Base-by-base conservation (phyloP, 2,113 vertebrate species). In the Trematocara zebra region DNA sequence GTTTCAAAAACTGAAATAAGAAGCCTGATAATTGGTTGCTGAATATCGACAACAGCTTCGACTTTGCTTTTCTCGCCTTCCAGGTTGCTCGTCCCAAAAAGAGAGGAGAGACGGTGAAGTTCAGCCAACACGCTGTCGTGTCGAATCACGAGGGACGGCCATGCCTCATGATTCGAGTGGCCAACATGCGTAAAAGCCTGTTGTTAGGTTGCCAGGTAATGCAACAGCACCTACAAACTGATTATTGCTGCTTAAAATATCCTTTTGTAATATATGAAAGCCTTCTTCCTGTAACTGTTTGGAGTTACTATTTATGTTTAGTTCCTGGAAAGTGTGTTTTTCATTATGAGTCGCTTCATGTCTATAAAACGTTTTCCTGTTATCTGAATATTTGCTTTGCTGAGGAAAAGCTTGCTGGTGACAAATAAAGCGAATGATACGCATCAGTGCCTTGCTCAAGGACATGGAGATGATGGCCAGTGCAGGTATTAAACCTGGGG, bases 11-110 rank as follows among this genome's bases (percentile, higher is more conserved):
- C 1, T 61, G 11, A 59, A 35, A 64, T 35, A 11, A 35, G 15
- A 31, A 0, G 2, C 8, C 6, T 11, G 52, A 79, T 78, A 15
- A 28, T 78, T 61, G 31, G 64, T 67, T 26, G 7, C 5, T 5
- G 2, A 51, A 67, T 51, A 5, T 82, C 7, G 2, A 67, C 35
- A 3, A 11, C 12, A 15, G 9, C 17, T 54, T 40, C 2, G 47
- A 1, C 35, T 37, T 11, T 26, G 28, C 47, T 81, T 81, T 35
- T 18, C 20, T 67, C 3, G 3, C 10, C 33, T 42, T 51, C 4
- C 40, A 97, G 96, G 97, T 99, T 4, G 98, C 99, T 4, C 96
- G 99, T 67, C 99, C 99, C 72, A 99, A 99, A 93, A 99, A 99
- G 54, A 95, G 98, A 11, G 98, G 98, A 0, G 98, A 98, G 95